These are phyloP conservation scores for Melieria picta DNA, from an alignment of 2,888 invertebrate species.

Conservation along the genomic window DNA sequence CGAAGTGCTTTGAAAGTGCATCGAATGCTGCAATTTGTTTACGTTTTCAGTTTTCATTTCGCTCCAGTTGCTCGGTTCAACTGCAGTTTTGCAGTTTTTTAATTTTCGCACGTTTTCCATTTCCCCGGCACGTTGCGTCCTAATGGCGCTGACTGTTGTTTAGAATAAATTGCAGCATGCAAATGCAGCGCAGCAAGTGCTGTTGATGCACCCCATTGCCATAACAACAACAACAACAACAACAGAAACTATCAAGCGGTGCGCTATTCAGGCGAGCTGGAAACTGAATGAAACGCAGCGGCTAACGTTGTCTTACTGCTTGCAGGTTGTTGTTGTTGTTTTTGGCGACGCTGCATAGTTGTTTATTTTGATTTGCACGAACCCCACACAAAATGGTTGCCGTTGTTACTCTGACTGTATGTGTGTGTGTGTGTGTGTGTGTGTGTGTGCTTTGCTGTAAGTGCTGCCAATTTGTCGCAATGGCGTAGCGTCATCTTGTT, in stretches of 20 bases:
- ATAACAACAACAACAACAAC: not conserved
- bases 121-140: not conserved
- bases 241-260: not conserved
- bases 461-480: slow-evolving; percentile 10
- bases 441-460: not conserved
- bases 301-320: too few relatives aligned
- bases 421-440: not conserved
- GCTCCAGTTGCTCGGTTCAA: not conserved
- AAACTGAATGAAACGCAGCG: too few relatives aligned
- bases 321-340: too few relatives aligned
- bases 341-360: too few relatives aligned
- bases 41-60: slow-evolving; percentile 5
- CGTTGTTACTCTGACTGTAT: too few relatives aligned
- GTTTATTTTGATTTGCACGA: too few relatives aligned
- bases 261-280: too few relatives aligned
- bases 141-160: slow-evolving; percentile 13
- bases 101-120: slow-evolving; percentile 4
- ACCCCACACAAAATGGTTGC: too few relatives aligned
- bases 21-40: slow-evolving; percentile 9
- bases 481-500: slow-evolving; percentile 38
- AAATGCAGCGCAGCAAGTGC: not conserved
- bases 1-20: not conserved
- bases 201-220: not conserved
- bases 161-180: slow-evolving; percentile 17
- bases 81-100: not conserved